Evolutionary conservation across 2,113 vertebrate genomes (phyloP).

Genomic region (Passer montanus): DNA sequence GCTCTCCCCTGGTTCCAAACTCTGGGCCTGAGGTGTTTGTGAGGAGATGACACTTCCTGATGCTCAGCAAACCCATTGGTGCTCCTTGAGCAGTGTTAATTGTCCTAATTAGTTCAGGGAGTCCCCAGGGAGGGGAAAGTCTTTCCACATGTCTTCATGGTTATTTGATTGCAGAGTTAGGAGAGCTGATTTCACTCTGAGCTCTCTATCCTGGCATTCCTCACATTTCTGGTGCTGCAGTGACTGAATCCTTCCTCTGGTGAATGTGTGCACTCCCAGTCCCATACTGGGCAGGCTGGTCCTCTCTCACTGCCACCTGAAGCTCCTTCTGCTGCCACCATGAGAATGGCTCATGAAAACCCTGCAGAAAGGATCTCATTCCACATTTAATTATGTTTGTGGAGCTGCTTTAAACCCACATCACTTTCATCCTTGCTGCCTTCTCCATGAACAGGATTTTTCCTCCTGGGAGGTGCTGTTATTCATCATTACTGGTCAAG

Average conservation of each 20-base stretch:
- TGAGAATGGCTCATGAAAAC: not conserved
- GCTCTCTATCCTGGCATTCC: not conserved
- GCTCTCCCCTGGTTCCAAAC: not conserved
- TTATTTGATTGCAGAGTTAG: not conserved
- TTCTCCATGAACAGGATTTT: not conserved
- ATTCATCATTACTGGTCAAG: not conserved
- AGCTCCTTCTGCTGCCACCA: not conserved
- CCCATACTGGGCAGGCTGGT: not conserved
- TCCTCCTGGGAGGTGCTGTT: not conserved
- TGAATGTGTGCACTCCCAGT: not conserved
- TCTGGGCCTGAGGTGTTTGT: not conserved
- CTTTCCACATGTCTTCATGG: not conserved
- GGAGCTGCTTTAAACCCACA: not conserved
- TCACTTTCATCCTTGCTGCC: not conserved
- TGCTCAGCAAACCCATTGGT: not conserved
- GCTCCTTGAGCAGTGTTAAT: not conserved
- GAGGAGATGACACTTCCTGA: not conserved
- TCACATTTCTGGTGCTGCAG: not conserved
- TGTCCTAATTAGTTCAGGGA: not conserved
- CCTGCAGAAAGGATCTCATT: not conserved
- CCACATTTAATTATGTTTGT: not conserved
- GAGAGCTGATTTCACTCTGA: not conserved
- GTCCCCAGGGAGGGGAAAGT: not conserved
- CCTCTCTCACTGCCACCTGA: rapidly evolving
- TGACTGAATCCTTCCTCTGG: not conserved